A percentile compares a stretch with the other conserved stretches of the same genome.
Conservation (phyloP, 2,888 invertebrate species). For the Steinernema scapterisci region DNA sequence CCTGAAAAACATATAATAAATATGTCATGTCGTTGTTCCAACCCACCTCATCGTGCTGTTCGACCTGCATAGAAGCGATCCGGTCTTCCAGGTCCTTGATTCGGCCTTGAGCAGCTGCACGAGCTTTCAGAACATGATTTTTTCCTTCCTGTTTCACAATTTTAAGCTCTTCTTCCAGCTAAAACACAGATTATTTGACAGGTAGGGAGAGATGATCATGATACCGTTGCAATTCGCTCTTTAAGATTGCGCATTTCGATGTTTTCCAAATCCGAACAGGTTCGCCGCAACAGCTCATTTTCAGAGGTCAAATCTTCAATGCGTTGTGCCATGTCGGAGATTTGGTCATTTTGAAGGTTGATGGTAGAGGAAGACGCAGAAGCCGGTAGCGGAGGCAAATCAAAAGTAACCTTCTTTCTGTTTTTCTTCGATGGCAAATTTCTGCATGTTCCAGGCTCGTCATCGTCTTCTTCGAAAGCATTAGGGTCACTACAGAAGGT, state of each 20-base stretch:
- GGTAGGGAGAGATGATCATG: no score
- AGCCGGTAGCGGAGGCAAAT: constrained; percentile 51
- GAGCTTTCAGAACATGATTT: constrained; percentile 54
- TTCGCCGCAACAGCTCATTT: constrained; percentile 51
- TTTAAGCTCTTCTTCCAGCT: constrained; percentile 52
- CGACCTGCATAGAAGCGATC: constrained; percentile 19
- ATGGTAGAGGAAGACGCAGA: constrained; percentile 41
- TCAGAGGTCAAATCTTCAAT: constrained; percentile 45
- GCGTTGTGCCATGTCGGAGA: constrained; percentile 40
- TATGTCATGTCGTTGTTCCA: neutral
- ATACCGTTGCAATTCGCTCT: neutral
- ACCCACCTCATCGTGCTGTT: constrained; percentile 33
- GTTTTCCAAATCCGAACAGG: constrained; percentile 50
- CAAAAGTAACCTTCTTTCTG: constrained; percentile 62
- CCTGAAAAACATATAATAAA: constrained; percentile 41
- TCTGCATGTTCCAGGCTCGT: constrained; percentile 36
- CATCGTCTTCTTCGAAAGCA: constrained; percentile 34
- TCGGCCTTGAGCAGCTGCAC: constrained; percentile 55
- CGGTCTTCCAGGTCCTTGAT: constrained; percentile 58
- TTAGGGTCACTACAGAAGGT: constrained; percentile 43
- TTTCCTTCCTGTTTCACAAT: constrained; percentile 50
- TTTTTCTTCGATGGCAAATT: constrained; percentile 36
- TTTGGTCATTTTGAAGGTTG: constrained; percentile 34
- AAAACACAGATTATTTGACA: neutral
- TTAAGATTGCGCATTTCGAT: neutral